Conservation (phyloP, 2,113 vertebrate genomes). For the Callionymus lyra region DNA sequence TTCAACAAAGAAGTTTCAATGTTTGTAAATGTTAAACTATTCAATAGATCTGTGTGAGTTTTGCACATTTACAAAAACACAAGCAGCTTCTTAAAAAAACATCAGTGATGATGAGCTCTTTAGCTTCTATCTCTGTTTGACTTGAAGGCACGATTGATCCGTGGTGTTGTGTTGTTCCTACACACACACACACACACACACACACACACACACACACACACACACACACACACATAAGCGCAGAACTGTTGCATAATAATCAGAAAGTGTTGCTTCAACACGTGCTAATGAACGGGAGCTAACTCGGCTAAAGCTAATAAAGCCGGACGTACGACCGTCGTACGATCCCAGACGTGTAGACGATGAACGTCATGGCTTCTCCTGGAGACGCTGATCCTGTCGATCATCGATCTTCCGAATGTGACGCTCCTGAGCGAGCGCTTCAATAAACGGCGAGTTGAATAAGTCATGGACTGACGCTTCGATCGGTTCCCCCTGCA, state of each 20-base stretch:
- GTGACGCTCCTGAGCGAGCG: too few relatives aligned
- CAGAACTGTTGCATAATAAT: slow-evolving; percentile 18
- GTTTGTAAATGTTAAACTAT: too few relatives aligned
- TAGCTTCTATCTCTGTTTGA: not conserved
- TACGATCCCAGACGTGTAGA: slow-evolving; percentile 18
- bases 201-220: not conserved
- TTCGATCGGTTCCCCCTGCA: slow-evolving; percentile 11
- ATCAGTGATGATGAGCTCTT: too few relatives aligned
- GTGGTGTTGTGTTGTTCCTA: not conserved
- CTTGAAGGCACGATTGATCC: not conserved
- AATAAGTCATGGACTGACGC: slow-evolving; percentile 12
- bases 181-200: slow-evolving; percentile 4
- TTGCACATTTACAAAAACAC: slow-evolving; percentile 1
- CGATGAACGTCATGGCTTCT: slow-evolving; percentile 17
- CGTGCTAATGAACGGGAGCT: slow-evolving; percentile 4
- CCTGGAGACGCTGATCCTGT: slow-evolving; percentile 7
- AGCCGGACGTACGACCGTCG: not conserved
- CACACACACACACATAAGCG: slow-evolving; percentile 20
- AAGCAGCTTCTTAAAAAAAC: slow-evolving; percentile 12
- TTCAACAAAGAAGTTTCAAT: too few relatives aligned
- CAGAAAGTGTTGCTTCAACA: slow-evolving; percentile 14
- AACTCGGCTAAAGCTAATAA: not conserved
- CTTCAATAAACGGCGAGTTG: too few relatives aligned
- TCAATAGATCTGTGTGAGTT: too few relatives aligned
- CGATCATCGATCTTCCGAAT: not conserved